phyloP scores from a whole-genome alignment of 2,113 vertebrate species.

The Pavo muticus region DNA sequence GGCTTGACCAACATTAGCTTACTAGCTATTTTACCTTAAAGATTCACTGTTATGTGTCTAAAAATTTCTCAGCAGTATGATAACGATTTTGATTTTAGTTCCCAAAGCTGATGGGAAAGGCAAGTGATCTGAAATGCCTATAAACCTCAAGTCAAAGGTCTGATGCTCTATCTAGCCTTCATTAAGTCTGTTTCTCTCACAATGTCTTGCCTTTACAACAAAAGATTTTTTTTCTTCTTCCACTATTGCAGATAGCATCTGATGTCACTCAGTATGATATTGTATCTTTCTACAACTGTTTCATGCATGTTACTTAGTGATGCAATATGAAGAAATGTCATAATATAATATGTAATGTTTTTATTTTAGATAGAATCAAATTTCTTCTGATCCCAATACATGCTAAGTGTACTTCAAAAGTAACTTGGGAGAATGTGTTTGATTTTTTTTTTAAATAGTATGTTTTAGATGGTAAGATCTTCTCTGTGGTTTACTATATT shows the following conservation, averaged over 20 bases:
- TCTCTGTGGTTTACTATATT: background rate
- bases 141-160: background rate
- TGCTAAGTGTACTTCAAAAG: background rate
- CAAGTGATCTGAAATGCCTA: background rate
- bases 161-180: background rate
- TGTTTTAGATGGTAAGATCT: background rate
- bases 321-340: background rate
- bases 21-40: background rate
- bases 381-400: background rate
- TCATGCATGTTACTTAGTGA: background rate
- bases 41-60: background rate
- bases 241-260: background rate
- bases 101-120: background rate
- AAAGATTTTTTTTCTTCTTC: background rate
- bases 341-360: background rate
- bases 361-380: background rate
- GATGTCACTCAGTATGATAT: background rate
- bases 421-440: background rate
- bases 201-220: background rate
- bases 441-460: background rate
- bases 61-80: background rate
- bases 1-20: background rate
- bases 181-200: background rate
- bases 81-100: background rate
- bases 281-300: background rate